Percentiles rank a stretch among this genome's conserved stretches.
Evolutionary conservation across 2,113 vertebrate genomes (phyloP).

Genomic region (Dendropsophus ebraccatus): DNA sequence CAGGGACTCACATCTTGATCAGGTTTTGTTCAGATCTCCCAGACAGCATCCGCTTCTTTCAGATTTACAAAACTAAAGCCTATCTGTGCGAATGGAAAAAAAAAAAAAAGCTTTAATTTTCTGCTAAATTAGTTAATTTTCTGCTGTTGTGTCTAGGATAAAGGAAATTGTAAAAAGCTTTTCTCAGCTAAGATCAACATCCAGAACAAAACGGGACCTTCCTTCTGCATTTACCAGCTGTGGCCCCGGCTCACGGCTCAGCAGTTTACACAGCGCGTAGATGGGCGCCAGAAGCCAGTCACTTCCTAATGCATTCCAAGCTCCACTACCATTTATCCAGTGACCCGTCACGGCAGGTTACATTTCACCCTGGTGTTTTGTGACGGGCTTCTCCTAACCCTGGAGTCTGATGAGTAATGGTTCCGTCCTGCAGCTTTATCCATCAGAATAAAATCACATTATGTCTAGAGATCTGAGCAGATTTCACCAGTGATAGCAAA

Average conservation of each 20-base stretch:
- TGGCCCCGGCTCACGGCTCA: slow-evolving; percentile 12
- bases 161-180: slow-evolving; percentile 4
- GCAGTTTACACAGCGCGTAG: background rate
- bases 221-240: slow-evolving; percentile 38
- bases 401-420: slow-evolving; percentile 48
- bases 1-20: background rate
- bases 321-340: slow-evolving; percentile 35
- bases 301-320: slow-evolving; percentile 43
- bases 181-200: slow-evolving; percentile 42
- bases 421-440: slow-evolving; percentile 44
- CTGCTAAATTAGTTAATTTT: slow-evolving; percentile 38
- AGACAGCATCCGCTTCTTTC: background rate
- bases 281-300: slow-evolving; percentile 32
- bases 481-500: slow-evolving; percentile 50
- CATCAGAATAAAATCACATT: slow-evolving; percentile 58
- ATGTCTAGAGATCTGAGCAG: slow-evolving; percentile 43
- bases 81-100: background rate
- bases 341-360: slow-evolving; percentile 50
- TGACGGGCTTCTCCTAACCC: slow-evolving; percentile 44
- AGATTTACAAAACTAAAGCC: background rate
- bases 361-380: slow-evolving; percentile 51
- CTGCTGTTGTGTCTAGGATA: background rate
- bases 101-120: slow-evolving; percentile 9
- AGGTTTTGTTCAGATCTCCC: background rate
- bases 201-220: slow-evolving; percentile 9